A percentile compares a stretch with the other conserved stretches of the same genome.
phyloP scores from a whole-genome alignment of 1,140 invertebrate species.

The Caenorhabditis remanei region DNA sequence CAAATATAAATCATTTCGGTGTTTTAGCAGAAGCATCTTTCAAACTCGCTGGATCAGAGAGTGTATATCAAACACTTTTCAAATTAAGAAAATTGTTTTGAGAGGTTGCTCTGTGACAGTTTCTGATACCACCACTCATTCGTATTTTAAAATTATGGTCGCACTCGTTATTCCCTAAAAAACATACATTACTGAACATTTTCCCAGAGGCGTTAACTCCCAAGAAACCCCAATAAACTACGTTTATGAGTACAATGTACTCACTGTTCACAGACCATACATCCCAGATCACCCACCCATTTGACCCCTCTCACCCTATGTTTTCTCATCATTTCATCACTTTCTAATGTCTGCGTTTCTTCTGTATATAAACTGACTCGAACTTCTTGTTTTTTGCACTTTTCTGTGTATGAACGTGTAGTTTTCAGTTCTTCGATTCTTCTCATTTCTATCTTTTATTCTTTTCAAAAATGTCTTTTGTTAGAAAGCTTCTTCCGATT shows the following conservation, averaged over 20 bases:
- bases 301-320: not conserved
- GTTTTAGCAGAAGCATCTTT: too few relatives aligned
- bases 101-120: too few relatives aligned
- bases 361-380: not conserved
- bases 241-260: not conserved
- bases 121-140: too few relatives aligned
- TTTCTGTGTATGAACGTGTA: constrained; percentile 7
- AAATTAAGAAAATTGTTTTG: too few relatives aligned
- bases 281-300: not conserved
- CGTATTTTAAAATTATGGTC: too few relatives aligned
- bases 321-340: constrained; percentile 43
- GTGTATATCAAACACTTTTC: too few relatives aligned
- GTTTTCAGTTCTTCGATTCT: not conserved
- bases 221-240: not conserved
- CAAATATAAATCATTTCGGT: too few relatives aligned
- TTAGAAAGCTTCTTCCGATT: not conserved
- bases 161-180: too few relatives aligned
- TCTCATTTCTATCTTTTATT: not conserved
- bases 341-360: not conserved
- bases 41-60: too few relatives aligned
- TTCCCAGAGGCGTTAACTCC: too few relatives aligned
- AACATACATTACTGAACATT: too few relatives aligned
- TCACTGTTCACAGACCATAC: not conserved
- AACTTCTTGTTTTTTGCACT: constrained; percentile 4
- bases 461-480: constrained; percentile 2